Evolutionary conservation across 2,888 invertebrate genomes (phyloP), one percentile per base, ranked within the genome.

Genomic region (Esperia sulphurella): DNA sequence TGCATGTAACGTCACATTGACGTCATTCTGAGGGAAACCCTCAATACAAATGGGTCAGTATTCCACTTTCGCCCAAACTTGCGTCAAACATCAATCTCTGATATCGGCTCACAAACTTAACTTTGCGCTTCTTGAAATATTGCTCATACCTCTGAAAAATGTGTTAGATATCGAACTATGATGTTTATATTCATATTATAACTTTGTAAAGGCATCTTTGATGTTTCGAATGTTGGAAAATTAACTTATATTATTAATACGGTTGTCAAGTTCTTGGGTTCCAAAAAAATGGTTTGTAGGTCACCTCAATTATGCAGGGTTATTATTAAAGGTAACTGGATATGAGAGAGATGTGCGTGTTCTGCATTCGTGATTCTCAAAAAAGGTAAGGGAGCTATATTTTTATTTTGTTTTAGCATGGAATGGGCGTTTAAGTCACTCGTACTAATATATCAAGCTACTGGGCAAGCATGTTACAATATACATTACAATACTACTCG

Each of bases 21-120:
- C 88, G 88, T 88, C 87, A 87, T 55, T 35, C 53, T 40, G 55
- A 63, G 65, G 65, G 68, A 62, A 66, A 70, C 63, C 62, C 71
- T 71, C 69, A 62, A 70, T 75, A 76, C 74, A 86, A 83, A 82
- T 84, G 78, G 87, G 85, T 77, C 85, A 80, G 63, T 65, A 74
- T 74, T 74, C 72, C 62, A 72, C 74, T 79, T 83, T 79, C 66
- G 71, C n/a, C 61, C 57, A 57, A 63, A 61, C 68, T 69, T 74
- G 69, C 81, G 78, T 83, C 83, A 81, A 70, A 61, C 72, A 64
- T 65, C 64, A 62, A 69, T 67, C 59, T 49, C 48, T 50, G 51
- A 63, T 64, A 56, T 40, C 29, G 51, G 61, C 53, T 59, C 48
- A 54, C 58, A 54, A 60, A 52, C 48, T 54, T 59, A 50, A 50